Evolutionary conservation across 2,113 vertebrate species (phyloP), one percentile per base, ranked within the genome.

Genomic region (Thymallus thymallus): DNA sequence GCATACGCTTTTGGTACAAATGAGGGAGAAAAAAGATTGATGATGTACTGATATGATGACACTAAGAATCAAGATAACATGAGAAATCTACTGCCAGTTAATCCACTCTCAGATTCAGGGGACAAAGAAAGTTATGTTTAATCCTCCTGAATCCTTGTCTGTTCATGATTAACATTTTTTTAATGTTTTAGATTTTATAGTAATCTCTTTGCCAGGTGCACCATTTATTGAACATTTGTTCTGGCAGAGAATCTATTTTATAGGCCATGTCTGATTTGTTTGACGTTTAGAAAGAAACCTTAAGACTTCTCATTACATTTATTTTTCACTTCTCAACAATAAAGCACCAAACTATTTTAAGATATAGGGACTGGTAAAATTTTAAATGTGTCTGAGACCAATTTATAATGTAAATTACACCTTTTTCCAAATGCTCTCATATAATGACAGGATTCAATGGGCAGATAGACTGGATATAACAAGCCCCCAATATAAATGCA

Each of bases 51-150:
- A 26, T 63, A 32, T 3, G 12, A 68, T 74, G 23, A 70, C 29
- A 41, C 69, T 35, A 69, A 81, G 51, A 81, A 80, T 78, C 71
- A 69, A 48, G 64, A 62, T 75, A 5, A 16, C 48, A 64, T 72
- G 73, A 85, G 29, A 75, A 82, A 79, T 68, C 72, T 76, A 92
- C 92, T 93, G 92, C 92, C 91, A 91, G 86, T 79, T 75, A 68
- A 76, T 80, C 1, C 32, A 61, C 22, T 62, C 77, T 79, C 81
- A 78, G 79, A 82, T 79, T 85, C 60, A 73, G 63, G 69, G 69
- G 73, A 75, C 46, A 78, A n/a, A 41, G n/a, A 66, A 77, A 26
- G 22, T 76, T 61, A 70, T 77, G 32, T 77, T 55, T 78, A 85
- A 72, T 69, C 78, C 74, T 64, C 60, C 13, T 85, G 6, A 76